Evolutionary conservation across 2,888 invertebrate genomes (phyloP), one percentile per base, ranked within the genome.

Genomic region (Euzetes globulus): DNA sequence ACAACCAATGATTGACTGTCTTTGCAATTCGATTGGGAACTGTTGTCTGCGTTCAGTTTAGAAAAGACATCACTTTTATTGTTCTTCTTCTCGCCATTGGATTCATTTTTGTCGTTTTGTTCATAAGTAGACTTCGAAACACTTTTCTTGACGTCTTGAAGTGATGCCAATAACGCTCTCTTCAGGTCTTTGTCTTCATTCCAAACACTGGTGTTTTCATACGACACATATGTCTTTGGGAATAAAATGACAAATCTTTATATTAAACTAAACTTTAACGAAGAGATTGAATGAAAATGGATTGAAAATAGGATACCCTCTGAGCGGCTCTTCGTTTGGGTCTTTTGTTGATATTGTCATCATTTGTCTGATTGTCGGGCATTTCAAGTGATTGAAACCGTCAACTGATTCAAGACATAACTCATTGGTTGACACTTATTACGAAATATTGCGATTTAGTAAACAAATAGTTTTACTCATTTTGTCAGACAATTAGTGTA

Each of bases 161-260:
- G 65, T 65, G 65, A 65, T 33, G 65, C 65, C 65, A 65, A 65
- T n/a, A 65, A n/a, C 3, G 65, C 65, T 19, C n/a, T 65, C 65
- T 65, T 65, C 19, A 65, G 65, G 29, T 65, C 65, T 19, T 65
- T 65, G n/a, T 65, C 65, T 65, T 65, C 65, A 27, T 19, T 15
- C 65, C 65, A 65, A 37, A 65, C 37, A n/a, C 37, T 65, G 1
- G 65, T 37, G 65, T 65, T 65, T 33, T 65, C 65, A 33, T 37
- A 41, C 1, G 15, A 4, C 15, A 65, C 5, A 15, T 29, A 37
- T n/a, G 65, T 65, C 65, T 65, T 58, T 15, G 2, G 11, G 25
- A n/a, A 27, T 1, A 58, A 7, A 29, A 58, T 58, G 1, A 29
- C 13, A 27, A 13, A 27, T 15, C 13, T 29, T n/a, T n/a, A n/a